Evolutionary conservation across 1,140 invertebrate species (phyloP), one percentile per base, ranked within the genome.

Genomic region (Asbolus verrucosus): DNA sequence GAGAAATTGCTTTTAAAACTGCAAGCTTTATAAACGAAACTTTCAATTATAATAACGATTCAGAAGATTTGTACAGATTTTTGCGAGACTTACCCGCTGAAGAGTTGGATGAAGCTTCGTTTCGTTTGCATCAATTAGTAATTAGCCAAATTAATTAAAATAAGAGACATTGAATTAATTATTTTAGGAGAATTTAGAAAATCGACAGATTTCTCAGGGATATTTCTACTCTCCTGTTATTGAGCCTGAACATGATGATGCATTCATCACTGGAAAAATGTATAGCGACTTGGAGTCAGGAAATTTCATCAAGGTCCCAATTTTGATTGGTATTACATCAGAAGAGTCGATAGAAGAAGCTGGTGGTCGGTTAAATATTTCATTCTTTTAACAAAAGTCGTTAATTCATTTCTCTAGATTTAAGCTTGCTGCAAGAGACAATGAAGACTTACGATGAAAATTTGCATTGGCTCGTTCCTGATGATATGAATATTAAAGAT

Each of bases 291-390:
- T 84, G 3, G n/a, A 73, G 14, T 73, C 73, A 9, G 79, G 84
- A 38, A 78, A 80, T 33, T 82, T 84, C 31, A 70, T 83, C 31
- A 83, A 84, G 60, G 80, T 90, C 4, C 88, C 89, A 0, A 77
- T 85, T n/a, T 81, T 91, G 5, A 73, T 85, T n/a, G 89, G 89
- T 0, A 84, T 85, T 30, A 87, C 83, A 71, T 80, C 73, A 11
- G 78, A 82, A 11, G 90, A 91, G 81, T 14, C 85, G 85, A 9
- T 67, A 85, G 4, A 33, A 54, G 46, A 27, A 9, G 33, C 33
- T 2, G n/a, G 6, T 2, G 33, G 33, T 36, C 14, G 13, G 13
- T n/a, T n/a, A 15, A 31, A 31, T 67, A 16, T 5, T 33, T 31
- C 18, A n/a, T n/a, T n/a, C n/a, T n/a, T n/a, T n/a, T n/a, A n/a